phyloP scores from a whole-genome alignment of 2,797 vertebrate species.

The Harpagifer antarcticus region DNA sequence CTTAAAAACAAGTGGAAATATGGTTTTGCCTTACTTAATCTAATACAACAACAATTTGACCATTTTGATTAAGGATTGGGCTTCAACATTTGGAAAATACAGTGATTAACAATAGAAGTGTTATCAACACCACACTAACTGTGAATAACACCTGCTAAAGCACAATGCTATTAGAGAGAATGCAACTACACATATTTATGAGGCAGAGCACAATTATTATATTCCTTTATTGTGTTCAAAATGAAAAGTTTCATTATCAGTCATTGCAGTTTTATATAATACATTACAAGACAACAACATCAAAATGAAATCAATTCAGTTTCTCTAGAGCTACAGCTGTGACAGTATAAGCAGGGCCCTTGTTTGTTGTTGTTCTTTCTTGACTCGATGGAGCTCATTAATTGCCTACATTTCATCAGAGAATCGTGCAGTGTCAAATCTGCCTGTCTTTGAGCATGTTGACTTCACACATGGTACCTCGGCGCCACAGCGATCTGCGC shows the following conservation, averaged over 20 bases:
- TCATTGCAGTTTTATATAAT: constrained; percentile 27
- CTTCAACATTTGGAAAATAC: background rate
- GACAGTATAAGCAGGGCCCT: constrained; percentile 43
- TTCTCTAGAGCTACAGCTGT: constrained; percentile 45
- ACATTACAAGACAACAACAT: constrained; percentile 42
- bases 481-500: constrained; percentile 33
- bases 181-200: constrained; percentile 2
- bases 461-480: constrained; percentile 58
- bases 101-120: background rate
- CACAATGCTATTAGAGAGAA: background rate
- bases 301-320: constrained; percentile 40
- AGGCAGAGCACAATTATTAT: background rate
- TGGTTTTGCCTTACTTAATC: background rate
- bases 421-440: constrained; percentile 52
- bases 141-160: background rate
- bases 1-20: background rate
- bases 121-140: background rate
- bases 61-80: background rate
- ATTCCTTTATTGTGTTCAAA: constrained; percentile 29
- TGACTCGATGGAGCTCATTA: constrained; percentile 21
- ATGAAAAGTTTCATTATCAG: constrained; percentile 27
- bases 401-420: constrained; percentile 34
- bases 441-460: constrained; percentile 64
- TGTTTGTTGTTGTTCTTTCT: constrained; percentile 30
- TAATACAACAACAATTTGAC: background rate